Percentiles rank a stretch among this genome's conserved stretches.
Evolutionary conservation across 2,888 invertebrate species (phyloP).

Genomic region (Pecten maximus): DNA sequence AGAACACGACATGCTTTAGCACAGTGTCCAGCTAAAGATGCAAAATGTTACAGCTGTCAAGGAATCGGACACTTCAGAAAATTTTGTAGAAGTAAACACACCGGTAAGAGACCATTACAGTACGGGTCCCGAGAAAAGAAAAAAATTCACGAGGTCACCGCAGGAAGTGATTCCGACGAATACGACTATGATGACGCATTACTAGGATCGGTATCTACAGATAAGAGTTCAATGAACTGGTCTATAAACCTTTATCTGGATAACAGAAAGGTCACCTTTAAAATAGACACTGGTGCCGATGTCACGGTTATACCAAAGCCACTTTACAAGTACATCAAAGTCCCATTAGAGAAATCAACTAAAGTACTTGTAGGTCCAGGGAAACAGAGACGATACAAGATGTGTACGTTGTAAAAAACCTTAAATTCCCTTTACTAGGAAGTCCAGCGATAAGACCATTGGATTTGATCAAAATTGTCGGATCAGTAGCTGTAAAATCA

Average conservation of each 20-base stretch:
- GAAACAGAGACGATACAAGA: constrained; percentile 20
- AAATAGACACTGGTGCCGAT: constrained; percentile 55
- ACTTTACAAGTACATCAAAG: constrained; percentile 39
- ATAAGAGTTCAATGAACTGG: neutral
- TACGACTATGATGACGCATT: neutral
- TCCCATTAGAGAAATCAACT: constrained; percentile 40
- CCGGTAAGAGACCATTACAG: no score
- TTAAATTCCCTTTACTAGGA: constrained; percentile 39
- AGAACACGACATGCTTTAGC: no score
- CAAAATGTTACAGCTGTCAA: neutral
- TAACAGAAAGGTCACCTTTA: neutral
- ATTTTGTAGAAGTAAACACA: neutral
- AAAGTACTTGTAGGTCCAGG: neutral
- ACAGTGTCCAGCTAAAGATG: neutral
- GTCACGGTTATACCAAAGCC: constrained; percentile 35
- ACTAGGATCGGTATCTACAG: neutral
- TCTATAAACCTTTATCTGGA: neutral
- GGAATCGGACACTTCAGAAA: neutral
- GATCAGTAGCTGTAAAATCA: neutral
- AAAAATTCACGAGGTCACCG: no score
- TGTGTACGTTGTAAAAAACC: constrained; percentile 41
- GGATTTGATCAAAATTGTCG: neutral
- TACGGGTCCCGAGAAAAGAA: no score
- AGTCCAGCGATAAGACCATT: constrained; percentile 45
- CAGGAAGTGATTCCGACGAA: neutral